phyloP scores from a whole-genome alignment of 1,140 invertebrate species.

The Lithobius niger region DNA sequence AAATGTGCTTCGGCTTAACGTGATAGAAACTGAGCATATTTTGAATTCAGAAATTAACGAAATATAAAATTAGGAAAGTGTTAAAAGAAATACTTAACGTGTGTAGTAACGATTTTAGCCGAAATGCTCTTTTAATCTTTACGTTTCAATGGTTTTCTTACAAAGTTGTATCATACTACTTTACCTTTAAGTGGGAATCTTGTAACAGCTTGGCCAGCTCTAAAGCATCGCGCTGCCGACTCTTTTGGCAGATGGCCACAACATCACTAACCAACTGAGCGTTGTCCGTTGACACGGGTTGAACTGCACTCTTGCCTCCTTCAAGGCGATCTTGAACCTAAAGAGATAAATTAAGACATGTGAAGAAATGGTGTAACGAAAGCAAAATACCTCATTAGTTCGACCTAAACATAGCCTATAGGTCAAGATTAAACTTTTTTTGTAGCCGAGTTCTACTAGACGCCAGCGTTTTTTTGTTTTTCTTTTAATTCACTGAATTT shows the following conservation, averaged over 20 bases:
- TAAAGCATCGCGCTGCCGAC: slow-evolving; percentile 32
- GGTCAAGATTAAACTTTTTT: slow-evolving; percentile 7
- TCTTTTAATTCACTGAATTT: too few species aligned
- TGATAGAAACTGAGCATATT: too few species aligned
- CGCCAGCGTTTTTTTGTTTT: too few species aligned
- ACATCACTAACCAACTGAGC: slow-evolving; percentile 26
- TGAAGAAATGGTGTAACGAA: neutral
- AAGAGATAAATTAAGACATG: slow-evolving; percentile 15
- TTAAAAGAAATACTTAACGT: too few species aligned
- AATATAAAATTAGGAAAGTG: too few species aligned
- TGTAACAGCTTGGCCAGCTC: slow-evolving; percentile 36
- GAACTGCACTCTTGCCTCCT: slow-evolving; percentile 27
- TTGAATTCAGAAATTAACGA: too few species aligned
- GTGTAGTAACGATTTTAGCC: too few species aligned
- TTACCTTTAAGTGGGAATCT: slow-evolving; percentile 35
- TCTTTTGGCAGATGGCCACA: slow-evolving; percentile 28
- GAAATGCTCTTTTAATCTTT: too few species aligned
- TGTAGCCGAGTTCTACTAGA: too few species aligned
- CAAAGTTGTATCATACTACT: too few species aligned
- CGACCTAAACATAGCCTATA: neutral
- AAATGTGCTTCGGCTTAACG: too few species aligned
- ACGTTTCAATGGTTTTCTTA: too few species aligned
- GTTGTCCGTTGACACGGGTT: slow-evolving; percentile 33
- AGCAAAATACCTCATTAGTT: neutral
- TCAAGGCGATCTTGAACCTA: slow-evolving; percentile 40